A percentile compares a stretch with the other conserved stretches of the same genome.
These are phyloP conservation scores for Drosophila mettleri DNA, from an alignment of 2,888 invertebrate species.

Conservation along the genomic window DNA sequence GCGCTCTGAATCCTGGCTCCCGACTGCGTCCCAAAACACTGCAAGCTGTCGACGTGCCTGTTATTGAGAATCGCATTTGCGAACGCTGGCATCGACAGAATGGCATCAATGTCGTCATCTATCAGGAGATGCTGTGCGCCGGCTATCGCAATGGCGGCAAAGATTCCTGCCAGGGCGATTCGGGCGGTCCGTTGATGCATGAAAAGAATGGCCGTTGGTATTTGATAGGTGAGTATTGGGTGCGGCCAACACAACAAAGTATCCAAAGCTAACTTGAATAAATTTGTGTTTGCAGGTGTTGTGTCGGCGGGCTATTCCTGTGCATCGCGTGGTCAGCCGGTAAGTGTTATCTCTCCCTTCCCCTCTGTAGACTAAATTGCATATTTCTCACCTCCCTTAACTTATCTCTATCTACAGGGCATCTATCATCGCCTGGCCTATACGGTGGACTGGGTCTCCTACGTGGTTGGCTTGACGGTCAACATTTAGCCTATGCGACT, in stretches of 20 bases:
- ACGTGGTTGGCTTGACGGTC: constrained; percentile 86
- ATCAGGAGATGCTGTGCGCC: constrained; percentile 98
- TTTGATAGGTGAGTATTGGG: constrained; percentile 87
- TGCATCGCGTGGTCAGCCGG: constrained; percentile 95
- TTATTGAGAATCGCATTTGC: constrained; percentile 92
- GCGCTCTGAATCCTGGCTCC: constrained; percentile 93
- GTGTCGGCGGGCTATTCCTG: constrained; percentile 98
- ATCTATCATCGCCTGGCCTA: constrained; percentile 97
- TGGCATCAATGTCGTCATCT: constrained; percentile 89
- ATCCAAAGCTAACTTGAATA: not conserved
- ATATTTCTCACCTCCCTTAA: too few species aligned
- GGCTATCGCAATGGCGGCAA: constrained; percentile 94
- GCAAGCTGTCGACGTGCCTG: constrained; percentile 96
- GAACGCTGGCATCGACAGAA: constrained; percentile 89
- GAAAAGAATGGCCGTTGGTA: constrained; percentile 95
- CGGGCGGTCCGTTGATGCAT: constrained; percentile 95
- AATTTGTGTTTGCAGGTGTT: constrained; percentile 87
- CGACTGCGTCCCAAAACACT: constrained; percentile 94
- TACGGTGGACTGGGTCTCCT: constrained; percentile 96
- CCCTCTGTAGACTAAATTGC: too few species aligned
- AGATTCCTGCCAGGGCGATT: constrained; percentile 88
- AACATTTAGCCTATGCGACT: constrained; percentile 73
- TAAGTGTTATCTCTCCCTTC: constrained; percentile 35
- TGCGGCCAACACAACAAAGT: too few species aligned
- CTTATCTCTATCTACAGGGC: constrained; percentile 85